A percentile compares a stretch with the other conserved stretches of the same genome.
Evolutionary conservation across 2,113 vertebrate species (phyloP).

Genomic region (Catharus minimus): DNA sequence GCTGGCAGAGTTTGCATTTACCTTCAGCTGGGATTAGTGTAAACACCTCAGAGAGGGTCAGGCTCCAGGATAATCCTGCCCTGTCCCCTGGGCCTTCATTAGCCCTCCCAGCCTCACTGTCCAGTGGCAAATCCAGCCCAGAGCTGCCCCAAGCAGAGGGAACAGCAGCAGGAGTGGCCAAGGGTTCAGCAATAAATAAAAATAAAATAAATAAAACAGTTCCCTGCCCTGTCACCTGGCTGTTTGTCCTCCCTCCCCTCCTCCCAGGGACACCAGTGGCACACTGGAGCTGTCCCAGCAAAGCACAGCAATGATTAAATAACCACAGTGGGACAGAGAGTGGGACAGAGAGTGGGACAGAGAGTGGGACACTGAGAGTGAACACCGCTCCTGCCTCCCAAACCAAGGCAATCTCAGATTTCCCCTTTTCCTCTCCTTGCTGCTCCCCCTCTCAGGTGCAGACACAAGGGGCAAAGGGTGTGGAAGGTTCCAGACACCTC

Average conservation of each 20-base stretch:
- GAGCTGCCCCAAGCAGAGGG: neutral
- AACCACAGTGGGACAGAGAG: too few species aligned
- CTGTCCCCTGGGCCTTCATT: conserved; percentile 50
- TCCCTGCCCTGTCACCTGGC: neutral
- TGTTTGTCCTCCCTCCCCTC: neutral
- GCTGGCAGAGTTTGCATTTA: neutral
- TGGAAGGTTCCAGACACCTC: too few species aligned
- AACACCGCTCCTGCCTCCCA: too few species aligned
- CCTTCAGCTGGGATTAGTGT: neutral
- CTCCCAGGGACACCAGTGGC: neutral
- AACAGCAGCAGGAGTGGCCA: neutral
- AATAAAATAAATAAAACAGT: neutral
- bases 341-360: too few species aligned
- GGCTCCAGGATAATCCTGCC: conserved; percentile 13
- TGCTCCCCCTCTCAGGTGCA: too few species aligned
- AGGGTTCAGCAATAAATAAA: neutral
- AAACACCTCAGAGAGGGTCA: conserved; percentile 28
- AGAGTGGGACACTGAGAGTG: too few species aligned
- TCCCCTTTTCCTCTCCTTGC: too few species aligned
- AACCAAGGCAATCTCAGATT: too few species aligned
- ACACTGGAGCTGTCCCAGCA: neutral
- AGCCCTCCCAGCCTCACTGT: neutral
- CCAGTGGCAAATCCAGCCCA: neutral
- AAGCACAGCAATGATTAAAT: neutral
- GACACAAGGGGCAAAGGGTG: too few species aligned